Base-by-base conservation (phyloP, 2,113 vertebrate species). In the Scomber scombrus region DNA sequence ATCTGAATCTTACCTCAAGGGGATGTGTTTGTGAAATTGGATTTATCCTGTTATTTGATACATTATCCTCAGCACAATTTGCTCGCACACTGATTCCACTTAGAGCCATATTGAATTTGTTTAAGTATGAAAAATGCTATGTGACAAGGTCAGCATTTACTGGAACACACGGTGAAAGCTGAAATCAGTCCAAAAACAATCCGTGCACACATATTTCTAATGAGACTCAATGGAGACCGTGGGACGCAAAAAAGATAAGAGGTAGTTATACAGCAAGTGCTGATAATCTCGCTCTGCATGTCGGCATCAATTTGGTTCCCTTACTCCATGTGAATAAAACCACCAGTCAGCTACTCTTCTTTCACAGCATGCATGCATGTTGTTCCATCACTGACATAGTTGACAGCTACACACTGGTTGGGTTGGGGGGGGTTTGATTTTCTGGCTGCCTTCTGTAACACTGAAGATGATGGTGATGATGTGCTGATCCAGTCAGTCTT, bases 11-110 rank as follows among this genome's bases (percentile, higher is more conserved):
- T 54, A 63, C 65, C 84, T 84, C 79, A 11, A 72, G 78, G 90
- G 82, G 46, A 71, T 72, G 19, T 75, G 81, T 89, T 90, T 81
- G 75, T 85, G 78, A 86, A 92, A 92, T 85, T 81, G 82, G 77
- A 88, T 91, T 85, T 60, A 61, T 46, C 15, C 50, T 80, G 45
- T 85, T 85, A 84, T 88, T 87, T 87, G 70, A 85, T 87, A 61
- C 63, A 75, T 87, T 81, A 88, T 89, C 80, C 87, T 85, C 67
- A 78, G 58, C 15, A 26, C 79, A 68, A 86, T 88, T 84, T 91
- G 80, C 66, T 76, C 56, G 3, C 58, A 66, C 73, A 74, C 64
- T 80, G 43, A 76, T 90, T 84, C 70, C 65, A 85, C 87, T 86
- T 70, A 61, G 21, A 31, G 75, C 31, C 64, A 69, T 80, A 78